Evolutionary conservation across 1,140 invertebrate genomes (phyloP), one percentile per base, ranked within the genome.

Genomic region (Chlorops oryzae): DNA sequence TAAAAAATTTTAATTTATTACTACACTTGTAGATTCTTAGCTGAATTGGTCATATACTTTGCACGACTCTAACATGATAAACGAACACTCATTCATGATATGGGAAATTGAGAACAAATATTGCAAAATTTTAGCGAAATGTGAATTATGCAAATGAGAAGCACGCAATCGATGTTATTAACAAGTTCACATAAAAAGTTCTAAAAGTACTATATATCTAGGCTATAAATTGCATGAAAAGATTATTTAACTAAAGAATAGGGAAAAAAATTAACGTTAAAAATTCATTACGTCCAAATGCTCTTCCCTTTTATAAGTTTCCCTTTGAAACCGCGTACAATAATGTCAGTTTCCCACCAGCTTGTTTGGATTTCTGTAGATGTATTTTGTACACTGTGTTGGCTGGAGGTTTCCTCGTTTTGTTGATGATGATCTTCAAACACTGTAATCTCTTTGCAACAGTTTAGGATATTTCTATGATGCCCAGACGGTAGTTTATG

Each of bases 331-430:
- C 51, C 51, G 12, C 45, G 51, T 25, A 52, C 38, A 5, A 47
- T 32, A 34, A 47, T 21, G 20, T 52, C 51, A 41, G 51, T 22
- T 37, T 52, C 51, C 51, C 51, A 52, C 51, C 51, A 52, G 1
- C 21, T 21, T 7, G 44, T 27, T 32, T 18, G 6, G 18, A 22
- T 34, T 41, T 15, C 4, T 5, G 2, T 7, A 24, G 37, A 28
- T 37, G 24, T 17, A 12, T 27, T 10, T 37, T 15, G 9, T 12
- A 6, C 9, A 20, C 34, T 17, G 15, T 4, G 2, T 24, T 23
- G 15, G 23, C 25, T 20, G 5, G n/a, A 27, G 32, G 27, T 4
- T 37, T 22, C 22, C 41, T 15, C 23, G 41, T 32, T 34, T 35
- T 32, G 20, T 9, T 20, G 12, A 35, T 43, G 10, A 34, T n/a